phyloP scores from a whole-genome alignment of 1,140 invertebrate genomes.

The Achroia grisella region DNA sequence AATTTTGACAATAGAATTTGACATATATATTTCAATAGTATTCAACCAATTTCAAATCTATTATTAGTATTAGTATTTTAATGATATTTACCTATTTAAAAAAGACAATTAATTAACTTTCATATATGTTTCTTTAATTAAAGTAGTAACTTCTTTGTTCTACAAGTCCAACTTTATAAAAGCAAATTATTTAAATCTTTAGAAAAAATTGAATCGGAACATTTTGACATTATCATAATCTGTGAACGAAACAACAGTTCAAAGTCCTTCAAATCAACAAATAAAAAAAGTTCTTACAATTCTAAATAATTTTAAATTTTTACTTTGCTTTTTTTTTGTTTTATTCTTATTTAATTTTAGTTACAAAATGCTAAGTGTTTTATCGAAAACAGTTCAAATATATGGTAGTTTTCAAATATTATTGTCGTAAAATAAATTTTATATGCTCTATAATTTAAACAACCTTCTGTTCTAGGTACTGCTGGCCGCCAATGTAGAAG shows the following conservation, averaged over 20 bases:
- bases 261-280: constrained; percentile 17
- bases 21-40: too few species aligned
- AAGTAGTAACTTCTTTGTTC: too few species aligned
- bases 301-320: constrained; percentile 4
- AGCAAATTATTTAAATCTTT: too few species aligned
- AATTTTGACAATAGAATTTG: too few species aligned
- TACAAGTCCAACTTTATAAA: too few species aligned
- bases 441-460: constrained; percentile 5
- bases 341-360: constrained; percentile 11
- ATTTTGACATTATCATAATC: not conserved
- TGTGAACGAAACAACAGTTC: constrained; percentile 11
- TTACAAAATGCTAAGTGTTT: constrained; percentile 29
- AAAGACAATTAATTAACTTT: too few species aligned
- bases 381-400: constrained; percentile 24
- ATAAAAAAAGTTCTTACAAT: not conserved
- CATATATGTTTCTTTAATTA: too few species aligned
- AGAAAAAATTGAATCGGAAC: too few species aligned
- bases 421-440: not conserved
- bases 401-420: constrained; percentile 21
- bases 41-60: too few species aligned
- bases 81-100: not conserved
- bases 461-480: constrained; percentile 24
- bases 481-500: constrained; percentile 43
- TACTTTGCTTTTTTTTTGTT: constrained; percentile 15
- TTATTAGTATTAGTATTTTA: too few species aligned